Evolutionary conservation across 92 coral and sea anemone genomes (phyloP).

Genomic region (Zoanthus gigantus): DNA sequence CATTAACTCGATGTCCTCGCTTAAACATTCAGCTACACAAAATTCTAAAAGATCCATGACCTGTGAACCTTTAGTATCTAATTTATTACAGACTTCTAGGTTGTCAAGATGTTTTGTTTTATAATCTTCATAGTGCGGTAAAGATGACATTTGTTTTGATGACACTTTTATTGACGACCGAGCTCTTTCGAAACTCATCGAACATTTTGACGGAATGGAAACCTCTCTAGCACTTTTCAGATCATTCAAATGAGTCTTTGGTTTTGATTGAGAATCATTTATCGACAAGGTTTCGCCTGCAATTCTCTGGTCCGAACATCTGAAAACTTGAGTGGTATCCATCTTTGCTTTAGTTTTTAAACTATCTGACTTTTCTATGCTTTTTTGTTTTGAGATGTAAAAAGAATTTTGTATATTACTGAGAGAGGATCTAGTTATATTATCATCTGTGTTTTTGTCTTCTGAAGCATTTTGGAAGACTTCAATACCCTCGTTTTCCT

Average conservation of each 20-base stretch:
- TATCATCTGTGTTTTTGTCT: not conserved
- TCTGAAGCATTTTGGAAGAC: not conserved
- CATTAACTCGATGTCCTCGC: conserved; percentile 19
- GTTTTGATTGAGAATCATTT: not conserved
- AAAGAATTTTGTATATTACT: not conserved
- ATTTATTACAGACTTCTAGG: not conserved
- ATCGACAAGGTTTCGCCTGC: not conserved
- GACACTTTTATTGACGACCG: not conserved
- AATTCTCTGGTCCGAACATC: not conserved
- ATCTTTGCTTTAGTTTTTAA: not conserved
- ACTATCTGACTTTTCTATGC: not conserved
- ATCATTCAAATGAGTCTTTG: not conserved
- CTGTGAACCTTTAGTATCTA: not conserved
- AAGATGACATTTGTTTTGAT: not conserved
- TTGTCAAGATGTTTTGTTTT: not conserved
- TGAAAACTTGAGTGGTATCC: not conserved
- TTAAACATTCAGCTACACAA: not conserved
- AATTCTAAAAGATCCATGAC: conserved; percentile 4
- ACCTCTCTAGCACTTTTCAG: not conserved
- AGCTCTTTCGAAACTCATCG: not conserved
- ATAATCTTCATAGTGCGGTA: not conserved
- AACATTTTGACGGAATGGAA: not conserved
- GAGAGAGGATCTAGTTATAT: not conserved
- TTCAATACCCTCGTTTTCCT: not conserved
- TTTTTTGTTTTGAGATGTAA: not conserved